A percentile compares a stretch with the other conserved stretches of the same genome.
phyloP scores from a whole-genome alignment of 2,113 vertebrate genomes.

The Phaetusa simplex region DNA sequence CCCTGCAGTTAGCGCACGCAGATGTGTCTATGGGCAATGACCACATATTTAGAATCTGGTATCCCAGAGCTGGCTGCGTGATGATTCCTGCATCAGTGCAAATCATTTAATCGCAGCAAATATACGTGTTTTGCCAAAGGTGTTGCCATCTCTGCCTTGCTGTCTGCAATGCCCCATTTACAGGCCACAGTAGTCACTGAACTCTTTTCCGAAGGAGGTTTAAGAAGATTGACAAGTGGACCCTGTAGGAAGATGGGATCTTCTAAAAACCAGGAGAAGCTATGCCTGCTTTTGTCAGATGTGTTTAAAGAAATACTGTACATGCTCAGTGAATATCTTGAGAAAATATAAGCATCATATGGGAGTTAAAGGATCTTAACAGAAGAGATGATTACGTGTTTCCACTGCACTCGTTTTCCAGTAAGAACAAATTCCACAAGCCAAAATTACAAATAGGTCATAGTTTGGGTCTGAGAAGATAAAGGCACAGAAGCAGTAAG shows the following conservation, averaged over 20 bases:
- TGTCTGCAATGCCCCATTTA: not conserved
- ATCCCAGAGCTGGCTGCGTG: not conserved
- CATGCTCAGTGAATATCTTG: not conserved
- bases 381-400: not conserved
- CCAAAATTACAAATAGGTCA: not conserved
- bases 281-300: not conserved
- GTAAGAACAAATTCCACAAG: not conserved
- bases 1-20: not conserved
- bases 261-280: not conserved
- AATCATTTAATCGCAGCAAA: not conserved
- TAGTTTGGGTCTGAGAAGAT: not conserved
- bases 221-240: not conserved
- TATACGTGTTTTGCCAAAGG: not conserved
- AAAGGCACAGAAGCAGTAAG: not conserved
- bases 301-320: not conserved
- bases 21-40: not conserved
- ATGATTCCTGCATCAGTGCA: not conserved
- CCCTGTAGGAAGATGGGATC: not conserved
- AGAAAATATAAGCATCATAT: not conserved
- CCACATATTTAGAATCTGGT: not conserved
- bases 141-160: not conserved
- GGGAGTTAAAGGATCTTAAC: not conserved
- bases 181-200: not conserved
- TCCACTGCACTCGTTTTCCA: not conserved
- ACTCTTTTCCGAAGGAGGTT: not conserved